Conservation (phyloP, 2,113 vertebrate genomes). For the Tor tambroides region DNA sequence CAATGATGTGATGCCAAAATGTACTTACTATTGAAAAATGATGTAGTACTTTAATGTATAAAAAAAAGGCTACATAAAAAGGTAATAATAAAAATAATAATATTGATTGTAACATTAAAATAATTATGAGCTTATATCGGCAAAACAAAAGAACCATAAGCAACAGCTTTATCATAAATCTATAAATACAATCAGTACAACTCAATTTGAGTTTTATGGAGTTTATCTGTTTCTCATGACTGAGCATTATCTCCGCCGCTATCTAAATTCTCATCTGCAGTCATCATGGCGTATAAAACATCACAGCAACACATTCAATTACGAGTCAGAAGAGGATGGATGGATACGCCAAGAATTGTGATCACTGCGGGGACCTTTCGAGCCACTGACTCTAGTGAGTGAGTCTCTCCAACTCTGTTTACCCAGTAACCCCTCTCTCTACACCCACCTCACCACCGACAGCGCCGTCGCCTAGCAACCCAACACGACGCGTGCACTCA, state of each 20-base stretch:
- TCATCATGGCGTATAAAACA: constrained; percentile 1
- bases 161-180: constrained; percentile 15
- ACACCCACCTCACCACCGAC: constrained; percentile 64
- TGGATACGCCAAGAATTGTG: constrained; percentile 24
- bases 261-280: constrained; percentile 38
- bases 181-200: constrained; percentile 25
- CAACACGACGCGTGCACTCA: constrained; percentile 54
- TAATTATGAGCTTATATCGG: neutral
- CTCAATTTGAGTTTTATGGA: constrained; percentile 16
- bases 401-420: constrained; percentile 59
- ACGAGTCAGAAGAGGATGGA: constrained; percentile 16
- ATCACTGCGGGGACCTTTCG: constrained; percentile 28
- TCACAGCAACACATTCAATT: constrained; percentile 38
- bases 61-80: neutral
- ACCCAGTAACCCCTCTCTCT: constrained; percentile 61
- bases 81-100: neutral
- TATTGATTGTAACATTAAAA: neutral
- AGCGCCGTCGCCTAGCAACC: constrained; percentile 63
- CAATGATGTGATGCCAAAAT: neutral
- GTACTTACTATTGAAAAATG: neutral
- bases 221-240: constrained; percentile 23
- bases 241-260: constrained; percentile 6
- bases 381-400: constrained; percentile 41
- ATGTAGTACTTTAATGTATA: no score
- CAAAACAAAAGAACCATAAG: neutral